These are phyloP conservation scores for Turnix velox DNA, from an alignment of 2,113 vertebrate species.

Conservation along the genomic window DNA sequence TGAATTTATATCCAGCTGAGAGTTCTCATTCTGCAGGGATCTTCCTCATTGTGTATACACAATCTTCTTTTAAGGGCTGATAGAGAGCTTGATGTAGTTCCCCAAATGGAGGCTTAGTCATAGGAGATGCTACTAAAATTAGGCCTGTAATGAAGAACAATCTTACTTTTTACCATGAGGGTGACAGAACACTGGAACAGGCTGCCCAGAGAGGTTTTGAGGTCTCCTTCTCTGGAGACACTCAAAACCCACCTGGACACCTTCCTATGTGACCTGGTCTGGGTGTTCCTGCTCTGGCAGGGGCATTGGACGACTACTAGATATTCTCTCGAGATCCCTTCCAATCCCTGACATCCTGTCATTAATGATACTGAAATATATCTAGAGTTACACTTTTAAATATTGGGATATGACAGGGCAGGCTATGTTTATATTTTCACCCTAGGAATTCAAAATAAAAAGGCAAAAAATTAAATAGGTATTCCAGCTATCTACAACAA, in stretches of 20 bases:
- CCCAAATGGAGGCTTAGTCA: not conserved
- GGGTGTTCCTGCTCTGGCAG: too few relatives aligned
- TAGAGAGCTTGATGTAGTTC: not conserved
- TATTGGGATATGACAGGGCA: not conserved
- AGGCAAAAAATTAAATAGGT: not conserved
- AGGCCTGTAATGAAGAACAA: not conserved
- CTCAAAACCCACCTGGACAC: too few relatives aligned
- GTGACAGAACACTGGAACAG: too few relatives aligned
- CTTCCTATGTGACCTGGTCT: too few relatives aligned
- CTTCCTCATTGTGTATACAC: not conserved
- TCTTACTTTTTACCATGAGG: too few relatives aligned
- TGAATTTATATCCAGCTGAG: not conserved
- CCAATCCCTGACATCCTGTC: too few relatives aligned
- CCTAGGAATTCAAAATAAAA: not conserved
- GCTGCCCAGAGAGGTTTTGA: too few relatives aligned
- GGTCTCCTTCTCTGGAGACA: too few relatives aligned
- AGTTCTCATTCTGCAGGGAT: not conserved
- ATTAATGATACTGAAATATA: not conserved
- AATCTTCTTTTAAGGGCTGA: not conserved
- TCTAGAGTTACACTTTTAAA: not conserved
- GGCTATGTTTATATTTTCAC: not conserved
- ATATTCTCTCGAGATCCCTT: too few relatives aligned
- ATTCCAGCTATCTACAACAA: not conserved
- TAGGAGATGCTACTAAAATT: not conserved
- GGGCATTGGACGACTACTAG: too few relatives aligned